phyloP scores from a whole-genome alignment of 2,797 vertebrate genomes.

The Sardinella longiceps region DNA sequence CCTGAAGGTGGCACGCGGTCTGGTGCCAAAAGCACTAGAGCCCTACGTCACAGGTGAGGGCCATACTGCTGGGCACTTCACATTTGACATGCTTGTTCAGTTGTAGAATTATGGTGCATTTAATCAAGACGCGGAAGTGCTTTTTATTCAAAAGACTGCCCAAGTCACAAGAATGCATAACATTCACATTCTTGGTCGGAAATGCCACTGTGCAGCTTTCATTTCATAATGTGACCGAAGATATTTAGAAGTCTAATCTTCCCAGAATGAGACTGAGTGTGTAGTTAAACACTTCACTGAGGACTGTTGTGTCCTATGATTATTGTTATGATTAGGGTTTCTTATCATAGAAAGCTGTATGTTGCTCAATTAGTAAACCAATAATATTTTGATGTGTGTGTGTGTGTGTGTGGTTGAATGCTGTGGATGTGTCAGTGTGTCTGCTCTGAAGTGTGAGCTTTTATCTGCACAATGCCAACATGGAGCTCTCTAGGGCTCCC shows the following conservation, averaged over 20 bases:
- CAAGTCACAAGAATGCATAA: no score
- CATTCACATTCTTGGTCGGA: no score
- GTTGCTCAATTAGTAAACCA: not conserved
- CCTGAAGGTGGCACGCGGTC: slow-evolving; percentile 89
- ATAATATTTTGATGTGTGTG: no score
- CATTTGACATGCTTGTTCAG: not conserved
- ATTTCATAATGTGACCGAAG: no score
- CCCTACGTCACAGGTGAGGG: slow-evolving; percentile 94
- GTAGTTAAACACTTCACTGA: not conserved
- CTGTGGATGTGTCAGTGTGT: not conserved
- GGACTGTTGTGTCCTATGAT: not conserved
- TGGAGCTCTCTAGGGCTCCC: not conserved
- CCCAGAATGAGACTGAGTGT: not conserved
- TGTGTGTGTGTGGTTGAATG: no score
- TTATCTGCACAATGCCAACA: not conserved
- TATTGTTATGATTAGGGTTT: no score
- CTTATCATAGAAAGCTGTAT: not conserved
- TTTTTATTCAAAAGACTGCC: no score
- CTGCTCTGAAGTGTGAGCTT: not conserved
- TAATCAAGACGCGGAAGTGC: no score
- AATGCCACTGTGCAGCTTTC: no score
- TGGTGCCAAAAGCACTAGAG: slow-evolving; percentile 97
- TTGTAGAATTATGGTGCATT: not conserved
- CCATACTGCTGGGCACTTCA: not conserved
- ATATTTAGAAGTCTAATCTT: not conserved